Conservation (phyloP, 2,113 vertebrate species). For the Hippocampus mohnikei region DNA sequence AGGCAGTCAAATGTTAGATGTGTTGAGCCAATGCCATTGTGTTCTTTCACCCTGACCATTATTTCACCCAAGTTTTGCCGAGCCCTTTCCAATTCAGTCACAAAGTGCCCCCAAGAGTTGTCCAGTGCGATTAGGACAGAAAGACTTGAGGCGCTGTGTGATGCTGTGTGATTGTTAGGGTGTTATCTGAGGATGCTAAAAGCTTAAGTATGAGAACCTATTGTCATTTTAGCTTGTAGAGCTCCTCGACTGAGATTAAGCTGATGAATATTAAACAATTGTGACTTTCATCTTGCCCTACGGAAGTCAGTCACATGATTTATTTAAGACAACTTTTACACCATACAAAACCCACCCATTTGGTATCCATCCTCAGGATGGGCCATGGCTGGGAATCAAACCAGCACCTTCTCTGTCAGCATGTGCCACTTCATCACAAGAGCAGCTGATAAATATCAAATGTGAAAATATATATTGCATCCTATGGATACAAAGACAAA, state of each 20-base stretch:
- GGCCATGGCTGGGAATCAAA: not conserved
- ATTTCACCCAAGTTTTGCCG: not conserved
- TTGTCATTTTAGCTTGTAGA: not conserved
- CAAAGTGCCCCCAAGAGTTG: not conserved
- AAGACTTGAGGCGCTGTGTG: not conserved
- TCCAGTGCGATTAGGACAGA: not conserved
- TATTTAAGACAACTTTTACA: not conserved
- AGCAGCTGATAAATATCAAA: not conserved
- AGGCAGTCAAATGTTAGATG: not conserved
- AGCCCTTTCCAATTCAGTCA: not conserved
- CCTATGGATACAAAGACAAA: not conserved
- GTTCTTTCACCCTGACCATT: not conserved
- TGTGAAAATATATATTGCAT: not conserved
- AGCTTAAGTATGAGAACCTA: not conserved
- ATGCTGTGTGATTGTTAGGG: not conserved
- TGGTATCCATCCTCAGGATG: not conserved
- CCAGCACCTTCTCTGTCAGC: too few species aligned
- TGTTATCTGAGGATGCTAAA: not conserved
- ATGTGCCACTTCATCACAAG: not conserved
- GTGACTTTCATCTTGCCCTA: not conserved
- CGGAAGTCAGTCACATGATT: not conserved
- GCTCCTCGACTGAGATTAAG: not conserved
- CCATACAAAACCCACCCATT: not conserved
- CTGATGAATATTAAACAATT: not conserved
- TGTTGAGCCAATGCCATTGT: not conserved